A percentile compares a stretch with the other conserved stretches of the same genome.
phyloP scores from a whole-genome alignment of 1,140 invertebrate genomes.

The Bombus sylvicola region DNA sequence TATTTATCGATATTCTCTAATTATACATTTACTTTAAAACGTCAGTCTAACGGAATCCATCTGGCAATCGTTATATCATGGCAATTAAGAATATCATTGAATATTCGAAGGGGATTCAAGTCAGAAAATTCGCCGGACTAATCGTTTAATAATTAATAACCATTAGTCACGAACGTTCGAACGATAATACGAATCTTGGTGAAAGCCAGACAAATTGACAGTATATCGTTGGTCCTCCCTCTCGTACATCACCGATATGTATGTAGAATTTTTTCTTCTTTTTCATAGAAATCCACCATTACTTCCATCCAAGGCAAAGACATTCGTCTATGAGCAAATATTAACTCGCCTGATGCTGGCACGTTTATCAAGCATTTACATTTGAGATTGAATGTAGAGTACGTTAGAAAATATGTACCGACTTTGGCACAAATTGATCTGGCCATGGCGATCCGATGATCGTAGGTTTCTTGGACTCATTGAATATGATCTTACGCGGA shows the following conservation, averaged over 20 bases:
- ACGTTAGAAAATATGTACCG: conserved; percentile 10
- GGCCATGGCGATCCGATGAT: no score
- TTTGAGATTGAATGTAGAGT: conserved; percentile 3
- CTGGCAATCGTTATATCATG: background rate
- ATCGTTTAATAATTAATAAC: conserved; percentile 23
- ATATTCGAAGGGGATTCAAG: no score
- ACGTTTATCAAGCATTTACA: conserved; percentile 40
- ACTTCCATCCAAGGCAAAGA: conserved; percentile 3
- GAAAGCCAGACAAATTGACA: conserved; percentile 17
- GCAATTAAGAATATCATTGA: conserved; percentile 7
- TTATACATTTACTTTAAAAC: conserved; percentile 2
- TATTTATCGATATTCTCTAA: conserved; percentile 32
- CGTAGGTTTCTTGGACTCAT: no score
- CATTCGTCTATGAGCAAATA: conserved; percentile 15
- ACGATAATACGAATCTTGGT: background rate
- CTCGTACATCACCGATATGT: background rate
- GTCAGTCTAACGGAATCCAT: background rate
- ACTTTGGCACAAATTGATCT: background rate
- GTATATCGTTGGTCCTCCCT: background rate
- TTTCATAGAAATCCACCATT: background rate
- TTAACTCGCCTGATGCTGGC: conserved; percentile 5
- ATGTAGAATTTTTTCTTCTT: background rate
- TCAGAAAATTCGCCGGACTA: background rate
- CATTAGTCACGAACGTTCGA: background rate
- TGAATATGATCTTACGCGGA: no score